Base-by-base conservation (phyloP, 2,888 invertebrate species). In the Himalopsyche tibetana region DNA sequence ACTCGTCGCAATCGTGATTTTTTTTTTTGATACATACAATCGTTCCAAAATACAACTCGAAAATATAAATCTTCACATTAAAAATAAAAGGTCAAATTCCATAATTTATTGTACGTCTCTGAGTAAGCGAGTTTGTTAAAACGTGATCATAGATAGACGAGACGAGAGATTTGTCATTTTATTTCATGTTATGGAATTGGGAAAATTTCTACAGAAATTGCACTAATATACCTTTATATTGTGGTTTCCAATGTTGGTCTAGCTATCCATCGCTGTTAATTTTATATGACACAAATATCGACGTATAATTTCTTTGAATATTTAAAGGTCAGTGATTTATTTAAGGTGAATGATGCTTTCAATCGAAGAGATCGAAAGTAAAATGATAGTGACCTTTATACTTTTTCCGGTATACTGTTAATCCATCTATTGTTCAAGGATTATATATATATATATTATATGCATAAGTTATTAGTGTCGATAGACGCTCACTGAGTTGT, bases 181-280 rank as follows among this genome's bases (percentile, higher is more conserved):
- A 51, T 15, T 51, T 51, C 15, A 51, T 51, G 51, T 51, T 51
- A 51, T 8, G 12, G 15, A 51, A 51, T 51, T 15, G 51, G 51
- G 51, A 51, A 36, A 74, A 74, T 15, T 51, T 15, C 51, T 51
- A 6, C 45, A 51, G 5, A 51, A 51, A 51, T 11, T 51, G 15
- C 51, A 51, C 51, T 51, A 63, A 63, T n/a, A 63, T 63, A 63
- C 11, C 19, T 11, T 28, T 28, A 36, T 36, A 69, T 69, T 74
- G 36, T 74, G 28, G 74, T 74, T 74, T 74, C 74, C 74, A 74
- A 74, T 74, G 36, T 74, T 74, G 74, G 28, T 74, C 74, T 74
- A 51, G 51, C 12, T 15, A 63, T 63, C 28, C 63, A 63, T 28
- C n/a, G 9, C 63, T 63, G 63, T 19, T 19, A 9, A 63, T 63